These are phyloP conservation scores for Prolemur simus DNA, from an alignment of 2,113 vertebrate species.

Conservation along the genomic window DNA sequence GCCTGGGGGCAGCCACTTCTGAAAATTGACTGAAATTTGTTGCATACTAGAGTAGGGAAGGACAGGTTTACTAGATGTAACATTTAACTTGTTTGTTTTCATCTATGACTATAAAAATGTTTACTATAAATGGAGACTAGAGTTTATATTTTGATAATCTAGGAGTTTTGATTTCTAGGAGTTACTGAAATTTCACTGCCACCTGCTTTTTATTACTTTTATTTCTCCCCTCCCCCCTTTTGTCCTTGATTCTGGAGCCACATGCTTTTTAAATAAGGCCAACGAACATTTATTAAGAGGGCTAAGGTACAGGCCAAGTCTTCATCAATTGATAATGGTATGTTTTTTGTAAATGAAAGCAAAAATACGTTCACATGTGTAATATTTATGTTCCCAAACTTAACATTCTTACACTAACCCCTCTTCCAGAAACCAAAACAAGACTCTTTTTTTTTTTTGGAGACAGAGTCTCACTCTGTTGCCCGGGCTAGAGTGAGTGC, in stretches of 20 bases:
- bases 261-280: not conserved
- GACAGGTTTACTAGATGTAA: not conserved
- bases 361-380: conserved; percentile 14
- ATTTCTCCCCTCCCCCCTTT: no score
- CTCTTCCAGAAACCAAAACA: not conserved
- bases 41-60: not conserved
- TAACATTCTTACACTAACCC: not conserved
- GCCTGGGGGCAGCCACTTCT: not conserved
- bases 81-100: not conserved
- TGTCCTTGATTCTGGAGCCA: no score
- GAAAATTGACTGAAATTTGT: not conserved
- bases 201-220: not conserved
- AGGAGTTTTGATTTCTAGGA: not conserved
- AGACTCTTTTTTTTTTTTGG: not conserved
- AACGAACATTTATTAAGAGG: not conserved
- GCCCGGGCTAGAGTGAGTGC: no score
- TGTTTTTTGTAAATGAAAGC: conserved; percentile 40
- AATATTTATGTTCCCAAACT: conserved; percentile 1
- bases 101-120: not conserved
- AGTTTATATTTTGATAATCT: conserved; percentile 7
- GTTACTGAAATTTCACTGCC: conserved; percentile 23
- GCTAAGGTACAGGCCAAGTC: not conserved
- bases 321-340: not conserved
- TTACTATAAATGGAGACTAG: not conserved
- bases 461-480: no score